Evolutionary conservation across 2,113 vertebrate genomes (phyloP), one percentile per base, ranked within the genome.

Genomic region (Lepus americanus): DNA sequence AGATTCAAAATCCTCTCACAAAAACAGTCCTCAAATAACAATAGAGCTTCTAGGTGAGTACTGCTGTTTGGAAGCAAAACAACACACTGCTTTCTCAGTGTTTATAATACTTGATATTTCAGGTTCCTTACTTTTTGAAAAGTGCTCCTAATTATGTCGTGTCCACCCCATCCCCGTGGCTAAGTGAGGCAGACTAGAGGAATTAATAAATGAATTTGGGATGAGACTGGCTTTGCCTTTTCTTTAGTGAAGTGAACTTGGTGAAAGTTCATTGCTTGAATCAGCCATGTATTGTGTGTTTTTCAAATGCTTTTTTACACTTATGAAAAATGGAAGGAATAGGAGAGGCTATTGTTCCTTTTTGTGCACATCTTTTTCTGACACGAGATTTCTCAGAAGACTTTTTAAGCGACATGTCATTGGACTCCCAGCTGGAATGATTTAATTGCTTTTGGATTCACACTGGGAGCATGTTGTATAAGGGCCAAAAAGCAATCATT

Each of bases 371-470:
- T 87, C 70, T 89, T 36, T 76, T 95, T 89, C 51, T 67, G 87
- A 89, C 59, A 53, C 53, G 20, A 76, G 64, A 11, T 97, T 96
- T 95, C 82, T 96, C 64, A 53, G 55, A 91, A 95, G 92, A 64
- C 79, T 90, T 96, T 97, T 91, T 64, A 89, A 96, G 87, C 74
- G 79, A 13, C 44, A 23, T 93, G 91, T 29, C 94, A 89, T 92
- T 84, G 87, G 90, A 83, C n/a, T 96, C 94, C 73, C 84, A 92
- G 95, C 86, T 94, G 96, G 72, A 96, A 81, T 96, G 36, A 97
- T 96, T 97, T 97, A 97, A 97, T 97, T 97, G 89, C 87, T 96
- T 96, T 97, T 80, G 87, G 89, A 95, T 94, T 96, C 91, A 83
- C 86, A 89, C 77, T 0, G 0, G 27, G 76, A 61, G 79, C 77